phyloP scores from a whole-genome alignment of 2,888 invertebrate species.

The Cynaeus angustus region DNA sequence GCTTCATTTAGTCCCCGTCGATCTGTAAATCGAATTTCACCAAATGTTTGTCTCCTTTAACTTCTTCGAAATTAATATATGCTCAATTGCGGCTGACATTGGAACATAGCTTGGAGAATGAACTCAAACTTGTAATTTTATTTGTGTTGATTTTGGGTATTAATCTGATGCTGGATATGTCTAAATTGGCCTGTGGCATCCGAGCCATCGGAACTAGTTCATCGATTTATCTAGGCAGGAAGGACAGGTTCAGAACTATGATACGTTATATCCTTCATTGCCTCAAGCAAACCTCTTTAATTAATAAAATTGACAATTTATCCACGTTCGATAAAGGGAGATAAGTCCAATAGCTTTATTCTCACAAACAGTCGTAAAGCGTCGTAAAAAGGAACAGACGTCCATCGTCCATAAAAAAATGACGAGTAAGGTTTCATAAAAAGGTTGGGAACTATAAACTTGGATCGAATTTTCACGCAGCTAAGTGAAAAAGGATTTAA shows the following conservation, averaged over 20 bases:
- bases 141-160: conserved; percentile 33
- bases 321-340: neutral
- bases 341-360: neutral
- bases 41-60: conserved; percentile 5
- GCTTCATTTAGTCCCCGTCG: neutral
- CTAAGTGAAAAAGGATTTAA: conserved; percentile 1
- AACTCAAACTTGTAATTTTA: conserved; percentile 23
- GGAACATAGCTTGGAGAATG: neutral
- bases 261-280: conserved; percentile 29
- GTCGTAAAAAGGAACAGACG: neutral
- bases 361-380: neutral
- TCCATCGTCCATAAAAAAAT: conserved; percentile 1
- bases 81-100: conserved; percentile 6
- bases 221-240: conserved; percentile 39
- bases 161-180: conserved; percentile 28
- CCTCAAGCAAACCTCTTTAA: conserved; percentile 10
- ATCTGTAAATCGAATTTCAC: neutral
- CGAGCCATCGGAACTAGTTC: conserved; percentile 38
- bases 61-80: conserved; percentile 10
- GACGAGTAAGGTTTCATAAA: neutral
- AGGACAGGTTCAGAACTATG: conserved; percentile 38
- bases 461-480: neutral
- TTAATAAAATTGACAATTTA: conserved; percentile 27
- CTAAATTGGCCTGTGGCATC: conserved; percentile 32
- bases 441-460: neutral